Percentiles rank a stretch among this genome's conserved stretches.
These are phyloP conservation scores for Archocentrus centrarchus DNA, from an alignment of 2,113 vertebrate species.

Conservation along the genomic window DNA sequence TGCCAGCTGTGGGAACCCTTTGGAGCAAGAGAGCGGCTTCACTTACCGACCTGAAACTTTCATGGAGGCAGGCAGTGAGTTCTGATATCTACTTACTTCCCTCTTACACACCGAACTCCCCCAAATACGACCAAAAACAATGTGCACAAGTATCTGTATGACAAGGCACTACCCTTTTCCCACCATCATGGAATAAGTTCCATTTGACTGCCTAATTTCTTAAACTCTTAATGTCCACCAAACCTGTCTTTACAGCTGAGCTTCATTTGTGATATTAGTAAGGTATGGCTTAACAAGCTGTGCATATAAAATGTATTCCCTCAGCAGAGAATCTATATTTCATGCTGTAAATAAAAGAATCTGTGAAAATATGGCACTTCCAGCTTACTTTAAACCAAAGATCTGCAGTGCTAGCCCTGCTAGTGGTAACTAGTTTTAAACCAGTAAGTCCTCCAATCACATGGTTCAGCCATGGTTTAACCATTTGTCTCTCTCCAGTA, in stretches of 20 bases:
- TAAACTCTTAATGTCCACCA: background rate
- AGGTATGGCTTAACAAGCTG: background rate
- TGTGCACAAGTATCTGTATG: background rate
- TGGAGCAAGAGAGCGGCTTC: slow-evolving; percentile 94
- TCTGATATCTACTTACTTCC: background rate
- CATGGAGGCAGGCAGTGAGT: slow-evolving; percentile 96
- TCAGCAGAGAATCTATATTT: background rate
- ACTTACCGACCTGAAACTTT: slow-evolving; percentile 94
- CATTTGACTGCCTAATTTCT: background rate
- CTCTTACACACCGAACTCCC: background rate
- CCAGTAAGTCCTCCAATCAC: no score
- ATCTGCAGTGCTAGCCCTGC: no score
- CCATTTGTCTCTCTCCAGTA: no score
- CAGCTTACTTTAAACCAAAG: no score
- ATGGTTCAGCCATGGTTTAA: no score
- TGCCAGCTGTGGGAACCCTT: slow-evolving; percentile 92
- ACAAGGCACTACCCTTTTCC: background rate
- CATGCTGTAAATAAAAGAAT: background rate
- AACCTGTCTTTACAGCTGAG: background rate
- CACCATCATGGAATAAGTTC: background rate
- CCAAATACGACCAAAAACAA: background rate
- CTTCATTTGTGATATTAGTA: background rate
- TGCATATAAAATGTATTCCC: background rate
- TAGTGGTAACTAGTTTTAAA: no score
- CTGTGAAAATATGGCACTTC: no score